Evolutionary conservation across 2,113 vertebrate genomes (phyloP).

Genomic region (Ageneiosus marmoratus): DNA sequence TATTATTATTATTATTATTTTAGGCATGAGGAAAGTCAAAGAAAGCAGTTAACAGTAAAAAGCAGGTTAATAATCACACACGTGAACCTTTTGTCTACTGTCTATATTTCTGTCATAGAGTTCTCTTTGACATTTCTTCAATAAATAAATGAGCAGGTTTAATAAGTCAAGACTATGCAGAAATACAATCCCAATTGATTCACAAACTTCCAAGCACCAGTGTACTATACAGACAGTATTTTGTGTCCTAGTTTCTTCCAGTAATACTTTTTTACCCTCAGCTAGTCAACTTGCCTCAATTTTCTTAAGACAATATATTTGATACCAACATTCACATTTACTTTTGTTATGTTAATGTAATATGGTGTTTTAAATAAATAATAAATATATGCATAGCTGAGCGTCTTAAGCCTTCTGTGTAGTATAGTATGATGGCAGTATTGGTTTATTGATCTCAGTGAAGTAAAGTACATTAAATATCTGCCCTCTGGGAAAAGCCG

Average conservation of each 20-base stretch:
- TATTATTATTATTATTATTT: too few species aligned
- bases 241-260: background rate
- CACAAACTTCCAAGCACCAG: too few species aligned
- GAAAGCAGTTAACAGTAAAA: too few species aligned
- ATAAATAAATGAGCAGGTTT: too few species aligned
- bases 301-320: background rate
- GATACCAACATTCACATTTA: background rate
- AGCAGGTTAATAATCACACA: too few species aligned
- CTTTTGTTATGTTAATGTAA: background rate
- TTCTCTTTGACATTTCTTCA: too few species aligned
- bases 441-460: conserved; percentile 46
- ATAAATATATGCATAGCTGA: background rate
- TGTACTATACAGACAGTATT: background rate
- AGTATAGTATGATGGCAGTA: conserved; percentile 4
- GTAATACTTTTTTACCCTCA: background rate
- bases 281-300: background rate
- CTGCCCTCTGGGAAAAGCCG: background rate
- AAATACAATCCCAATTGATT: too few species aligned
- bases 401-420: background rate
- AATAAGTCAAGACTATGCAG: too few species aligned
- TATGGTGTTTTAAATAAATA: background rate
- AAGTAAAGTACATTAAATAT: conserved; percentile 47
- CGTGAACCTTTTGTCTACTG: too few species aligned
- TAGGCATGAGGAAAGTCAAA: too few species aligned
- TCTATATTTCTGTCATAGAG: too few species aligned